Percentiles rank a stretch among this genome's conserved stretches.
Evolutionary conservation across 2,113 vertebrate species (phyloP).

Genomic region (Danionella cerebrum): DNA sequence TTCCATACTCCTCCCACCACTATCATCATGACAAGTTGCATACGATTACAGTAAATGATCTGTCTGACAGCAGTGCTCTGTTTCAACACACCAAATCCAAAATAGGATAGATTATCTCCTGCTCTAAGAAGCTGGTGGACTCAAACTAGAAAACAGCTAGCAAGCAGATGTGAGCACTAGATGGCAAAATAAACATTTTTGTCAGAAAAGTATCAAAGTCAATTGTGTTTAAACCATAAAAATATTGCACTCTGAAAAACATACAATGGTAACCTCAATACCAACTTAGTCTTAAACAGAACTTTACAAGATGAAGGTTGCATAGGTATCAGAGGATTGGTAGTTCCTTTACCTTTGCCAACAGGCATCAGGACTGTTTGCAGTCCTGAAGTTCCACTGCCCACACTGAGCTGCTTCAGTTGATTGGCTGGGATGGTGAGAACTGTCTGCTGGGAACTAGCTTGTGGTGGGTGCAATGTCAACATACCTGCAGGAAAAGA

Average conservation of each 20-base stretch:
- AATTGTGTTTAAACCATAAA: too few species aligned
- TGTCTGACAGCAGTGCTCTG: neutral
- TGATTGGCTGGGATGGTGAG: constrained; percentile 88
- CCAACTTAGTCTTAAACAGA: too few species aligned
- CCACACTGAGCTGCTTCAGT: constrained; percentile 83
- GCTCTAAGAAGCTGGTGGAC: neutral
- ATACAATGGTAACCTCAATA: too few species aligned
- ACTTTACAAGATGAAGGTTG: too few species aligned
- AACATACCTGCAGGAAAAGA: constrained; percentile 71
- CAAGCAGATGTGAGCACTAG: neutral
- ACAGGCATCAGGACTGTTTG: constrained; percentile 91
- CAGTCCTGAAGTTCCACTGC: constrained; percentile 68
- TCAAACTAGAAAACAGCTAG: constrained; percentile 14
- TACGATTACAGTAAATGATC: constrained; percentile 12
- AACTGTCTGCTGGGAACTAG: constrained; percentile 83
- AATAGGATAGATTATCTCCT: neutral
- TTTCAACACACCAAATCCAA: constrained; percentile 16
- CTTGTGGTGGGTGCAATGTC: constrained; percentile 85
- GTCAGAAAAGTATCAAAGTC: neutral
- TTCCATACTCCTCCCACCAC: neutral
- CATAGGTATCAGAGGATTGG: neutral
- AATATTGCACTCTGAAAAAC: too few species aligned
- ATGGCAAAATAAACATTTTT: neutral
- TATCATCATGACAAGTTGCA: constrained; percentile 21
- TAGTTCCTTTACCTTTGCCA: constrained; percentile 72